These are phyloP conservation scores for Cheilosia urbana DNA, from an alignment of 2,888 invertebrate species.

Conservation along the genomic window DNA sequence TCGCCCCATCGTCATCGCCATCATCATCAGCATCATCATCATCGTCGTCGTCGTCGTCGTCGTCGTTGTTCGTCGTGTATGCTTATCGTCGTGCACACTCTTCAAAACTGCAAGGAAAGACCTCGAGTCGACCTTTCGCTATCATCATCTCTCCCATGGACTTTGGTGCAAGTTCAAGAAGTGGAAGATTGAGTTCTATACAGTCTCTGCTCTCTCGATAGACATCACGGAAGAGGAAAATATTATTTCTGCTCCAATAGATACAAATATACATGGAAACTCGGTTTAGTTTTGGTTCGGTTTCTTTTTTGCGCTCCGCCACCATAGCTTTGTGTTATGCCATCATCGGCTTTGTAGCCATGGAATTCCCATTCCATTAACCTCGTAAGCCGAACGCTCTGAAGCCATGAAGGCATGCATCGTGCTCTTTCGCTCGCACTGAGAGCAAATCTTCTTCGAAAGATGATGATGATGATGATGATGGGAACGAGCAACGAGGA, in stretches of 20 bases:
- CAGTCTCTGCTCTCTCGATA: constrained; percentile 64
- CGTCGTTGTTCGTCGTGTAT: constrained; percentile 43
- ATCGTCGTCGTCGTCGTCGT: constrained; percentile 28
- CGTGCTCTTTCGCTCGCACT: constrained; percentile 25
- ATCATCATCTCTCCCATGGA: constrained; percentile 59
- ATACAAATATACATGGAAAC: constrained; percentile 60
- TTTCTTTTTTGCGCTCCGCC: constrained; percentile 27
- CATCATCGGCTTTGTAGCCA: constrained; percentile 66
- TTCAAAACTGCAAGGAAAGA: constrained; percentile 56
- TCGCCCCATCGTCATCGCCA: constrained; percentile 52
- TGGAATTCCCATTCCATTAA: constrained; percentile 75
- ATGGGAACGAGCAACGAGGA: constrained; percentile 14
- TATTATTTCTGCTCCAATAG: constrained; percentile 77
- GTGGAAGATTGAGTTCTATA: constrained; percentile 56
- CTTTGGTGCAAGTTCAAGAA: constrained; percentile 63
- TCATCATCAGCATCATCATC: constrained; percentile 39
- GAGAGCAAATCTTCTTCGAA: not conserved
- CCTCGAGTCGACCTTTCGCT: constrained; percentile 73
- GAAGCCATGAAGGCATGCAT: constrained; percentile 12
- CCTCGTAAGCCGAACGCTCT: constrained; percentile 66
- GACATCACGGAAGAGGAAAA: constrained; percentile 77
- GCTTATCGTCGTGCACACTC: constrained; percentile 57
- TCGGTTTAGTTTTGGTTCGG: constrained; percentile 64
- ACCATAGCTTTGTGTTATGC: constrained; percentile 60
- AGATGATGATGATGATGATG: constrained; percentile 27